Evolutionary conservation across 2,888 invertebrate species (phyloP), one percentile per base, ranked within the genome.

Genomic region (Diabrotica balteata): DNA sequence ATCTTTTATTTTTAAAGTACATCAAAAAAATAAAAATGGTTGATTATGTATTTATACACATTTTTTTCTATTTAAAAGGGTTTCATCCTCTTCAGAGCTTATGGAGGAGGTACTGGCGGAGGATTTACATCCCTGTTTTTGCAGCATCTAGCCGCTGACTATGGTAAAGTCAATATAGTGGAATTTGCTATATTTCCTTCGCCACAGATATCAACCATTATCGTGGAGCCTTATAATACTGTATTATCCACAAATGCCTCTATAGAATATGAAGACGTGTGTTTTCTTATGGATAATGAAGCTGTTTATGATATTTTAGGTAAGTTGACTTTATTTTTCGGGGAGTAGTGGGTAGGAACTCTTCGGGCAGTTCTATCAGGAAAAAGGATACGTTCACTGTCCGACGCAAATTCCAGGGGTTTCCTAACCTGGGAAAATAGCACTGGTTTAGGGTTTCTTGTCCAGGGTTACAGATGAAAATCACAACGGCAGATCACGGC

Each of bases 141-240:
- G 72, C 92, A 94, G 76, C 78, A 84, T 42, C 81, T 94, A 2
- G 79, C 82, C 3, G 84, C 84, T 42, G 90, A 90, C 73, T 94
- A 90, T 79, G 88, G 88, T 17, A 91, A 90, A 78, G 83, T 86
- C 50, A 85, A 88, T 0, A 89, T 89, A 79, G 80, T 92, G 11
- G 91, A 92, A 79, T 91, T 89, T 78, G 86, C 89, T 0, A 86
- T 96, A 63, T 95, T 94, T 83, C 96, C 96, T n/a, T 90, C 96
- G 2, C 95, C 95, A 1, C 90, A 87, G 77, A 89, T 92, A 61
- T 92, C 93, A 0, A 90, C 92, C 0, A 86, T 92, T 7, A 89
- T 92, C 71, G 92, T 93, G 1, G 93, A 93, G 79, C 93, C 93
- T 0, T 93, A 93, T 78, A 93, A 93, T 77, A 88, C 92, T 0